Conservation (phyloP, 2,888 invertebrate genomes). For the Ormia ochracea region DNA sequence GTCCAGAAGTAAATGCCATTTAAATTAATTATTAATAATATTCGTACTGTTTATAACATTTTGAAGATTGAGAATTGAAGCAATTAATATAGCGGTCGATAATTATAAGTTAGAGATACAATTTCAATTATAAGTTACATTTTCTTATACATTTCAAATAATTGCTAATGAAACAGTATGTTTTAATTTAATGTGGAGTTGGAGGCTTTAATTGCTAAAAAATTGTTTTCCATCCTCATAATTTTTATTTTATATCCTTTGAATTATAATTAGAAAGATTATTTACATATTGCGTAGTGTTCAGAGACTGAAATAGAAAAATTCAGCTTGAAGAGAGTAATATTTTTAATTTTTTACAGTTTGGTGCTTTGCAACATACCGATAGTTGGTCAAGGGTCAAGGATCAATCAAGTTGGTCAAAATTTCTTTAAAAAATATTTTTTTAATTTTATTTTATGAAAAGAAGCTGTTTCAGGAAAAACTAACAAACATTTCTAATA, state of each 20-base stretch:
- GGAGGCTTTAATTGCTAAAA: background rate
- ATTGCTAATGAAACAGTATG: background rate
- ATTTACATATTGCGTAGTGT: constrained; percentile 13
- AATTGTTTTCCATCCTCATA: background rate
- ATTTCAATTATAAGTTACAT: background rate
- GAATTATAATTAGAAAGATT: background rate
- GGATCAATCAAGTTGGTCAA: too few relatives aligned
- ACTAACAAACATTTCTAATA: too few relatives aligned
- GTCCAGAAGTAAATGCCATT: background rate
- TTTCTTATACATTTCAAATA: background rate
- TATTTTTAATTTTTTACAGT: too few relatives aligned
- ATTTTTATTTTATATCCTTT: background rate
- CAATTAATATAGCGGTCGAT: background rate
- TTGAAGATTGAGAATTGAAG: constrained; percentile 10
- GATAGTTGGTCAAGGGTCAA: too few relatives aligned
- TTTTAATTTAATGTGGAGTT: constrained; percentile 2
- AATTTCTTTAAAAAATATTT: too few relatives aligned
- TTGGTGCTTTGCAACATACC: too few relatives aligned
- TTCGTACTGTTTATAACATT: background rate
- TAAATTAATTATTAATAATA: background rate
- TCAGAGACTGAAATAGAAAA: background rate
- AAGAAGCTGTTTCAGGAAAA: too few relatives aligned
- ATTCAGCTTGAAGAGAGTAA: background rate
- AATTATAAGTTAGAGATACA: background rate
- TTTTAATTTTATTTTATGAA: too few relatives aligned